Conservation (phyloP, 2,797 vertebrate species). For the Pogonophryne albipinna region DNA sequence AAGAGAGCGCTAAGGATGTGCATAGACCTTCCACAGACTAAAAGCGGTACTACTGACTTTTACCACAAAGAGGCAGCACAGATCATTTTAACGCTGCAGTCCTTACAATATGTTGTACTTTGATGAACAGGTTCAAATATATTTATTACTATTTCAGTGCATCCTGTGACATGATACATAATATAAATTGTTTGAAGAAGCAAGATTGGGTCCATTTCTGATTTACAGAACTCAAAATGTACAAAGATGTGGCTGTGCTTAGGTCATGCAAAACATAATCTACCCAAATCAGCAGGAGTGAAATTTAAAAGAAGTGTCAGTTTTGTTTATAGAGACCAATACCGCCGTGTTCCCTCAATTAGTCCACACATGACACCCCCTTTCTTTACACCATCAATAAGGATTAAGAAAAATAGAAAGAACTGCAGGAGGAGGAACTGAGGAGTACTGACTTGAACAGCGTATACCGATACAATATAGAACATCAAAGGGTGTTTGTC, state of each 20-base stretch:
- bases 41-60: conserved; percentile 24
- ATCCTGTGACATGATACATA: not conserved
- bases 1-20: not conserved
- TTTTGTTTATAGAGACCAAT: not conserved
- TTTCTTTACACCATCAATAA: not conserved
- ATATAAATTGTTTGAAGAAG: not conserved
- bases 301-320: not conserved
- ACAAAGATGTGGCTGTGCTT: not conserved
- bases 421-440: not conserved
- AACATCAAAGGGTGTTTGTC: not conserved
- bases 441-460: not conserved
- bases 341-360: not conserved
- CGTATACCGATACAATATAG: not conserved
- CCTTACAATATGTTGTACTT: not conserved
- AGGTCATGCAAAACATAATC: not conserved
- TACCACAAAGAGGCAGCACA: conserved; percentile 55
- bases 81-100: not conserved
- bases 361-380: not conserved
- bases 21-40: not conserved
- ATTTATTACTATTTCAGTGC: no score
- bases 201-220: not conserved
- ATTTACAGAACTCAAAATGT: not conserved
- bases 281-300: not conserved
- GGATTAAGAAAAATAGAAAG: not conserved
- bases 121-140: not conserved